Conservation (phyloP, 1,140 invertebrate genomes). For the Coelopa frigida region DNA sequence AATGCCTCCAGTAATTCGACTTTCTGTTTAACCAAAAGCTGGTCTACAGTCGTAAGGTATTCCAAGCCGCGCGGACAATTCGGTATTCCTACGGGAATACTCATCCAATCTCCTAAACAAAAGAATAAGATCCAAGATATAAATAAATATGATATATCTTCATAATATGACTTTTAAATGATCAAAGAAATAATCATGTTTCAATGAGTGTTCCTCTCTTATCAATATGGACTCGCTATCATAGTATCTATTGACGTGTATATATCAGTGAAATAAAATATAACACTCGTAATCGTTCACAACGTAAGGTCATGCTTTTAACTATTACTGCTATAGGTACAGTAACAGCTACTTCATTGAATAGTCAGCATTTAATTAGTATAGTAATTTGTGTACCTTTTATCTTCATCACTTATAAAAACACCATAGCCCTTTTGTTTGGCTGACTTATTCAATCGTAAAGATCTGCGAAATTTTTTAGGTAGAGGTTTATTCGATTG, state of each 20-base stretch:
- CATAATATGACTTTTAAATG: background rate
- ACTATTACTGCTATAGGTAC: too few relatives aligned
- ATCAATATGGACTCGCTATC: too few relatives aligned
- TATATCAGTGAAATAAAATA: too few relatives aligned
- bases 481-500: conserved; percentile 37
- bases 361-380: too few relatives aligned
- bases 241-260: too few relatives aligned
- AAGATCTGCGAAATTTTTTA: conserved; percentile 33
- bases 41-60: conserved; percentile 86
- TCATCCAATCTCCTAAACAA: conserved; percentile 73
- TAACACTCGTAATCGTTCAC: too few relatives aligned
- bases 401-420: conserved; percentile 51
- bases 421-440: conserved; percentile 48
- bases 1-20: conserved; percentile 77
- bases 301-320: too few relatives aligned
- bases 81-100: conserved; percentile 59
- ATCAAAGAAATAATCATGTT: too few relatives aligned
- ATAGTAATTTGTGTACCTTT: too few relatives aligned
- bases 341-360: too few relatives aligned
- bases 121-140: background rate
- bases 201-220: too few relatives aligned
- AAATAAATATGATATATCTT: background rate
- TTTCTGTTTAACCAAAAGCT: conserved; percentile 81
- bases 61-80: conserved; percentile 87
- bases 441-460: conserved; percentile 41